Conservation (phyloP, 2,113 vertebrate genomes). For the Mustelus asterias region DNA sequence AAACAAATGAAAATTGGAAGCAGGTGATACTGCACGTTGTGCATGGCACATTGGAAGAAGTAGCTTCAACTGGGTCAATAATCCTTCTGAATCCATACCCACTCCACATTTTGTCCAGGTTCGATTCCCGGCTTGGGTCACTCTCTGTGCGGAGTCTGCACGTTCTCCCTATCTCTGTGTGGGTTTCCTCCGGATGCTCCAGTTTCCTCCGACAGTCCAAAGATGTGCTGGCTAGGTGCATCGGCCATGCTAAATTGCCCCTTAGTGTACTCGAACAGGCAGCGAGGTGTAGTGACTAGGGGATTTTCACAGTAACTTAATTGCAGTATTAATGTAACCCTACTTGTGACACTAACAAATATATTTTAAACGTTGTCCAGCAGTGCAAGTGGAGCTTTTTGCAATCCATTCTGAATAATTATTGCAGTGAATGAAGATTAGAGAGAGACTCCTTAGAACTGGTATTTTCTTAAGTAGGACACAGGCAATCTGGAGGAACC, state of each 20-base stretch:
- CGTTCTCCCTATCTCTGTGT: no score
- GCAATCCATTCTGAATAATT: background rate
- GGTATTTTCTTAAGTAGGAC: background rate
- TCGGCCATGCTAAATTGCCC: no score
- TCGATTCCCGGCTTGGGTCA: no score
- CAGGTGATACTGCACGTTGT: background rate
- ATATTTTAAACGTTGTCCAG: background rate
- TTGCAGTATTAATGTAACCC: no score
- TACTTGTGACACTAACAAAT: no score
- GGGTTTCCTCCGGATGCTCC: no score
- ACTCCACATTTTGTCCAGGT: background rate
- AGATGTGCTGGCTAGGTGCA: no score
- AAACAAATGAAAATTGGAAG: background rate
- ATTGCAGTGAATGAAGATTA: background rate
- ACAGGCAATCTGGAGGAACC: background rate
- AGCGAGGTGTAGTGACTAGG: no score
- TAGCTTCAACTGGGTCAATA: background rate
- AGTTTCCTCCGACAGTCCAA: no score
- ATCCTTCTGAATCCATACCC: background rate
- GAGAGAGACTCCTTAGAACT: background rate
- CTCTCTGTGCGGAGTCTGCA: no score
- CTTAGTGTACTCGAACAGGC: no score
- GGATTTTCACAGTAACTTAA: no score
- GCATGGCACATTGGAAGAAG: background rate
- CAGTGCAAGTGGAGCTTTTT: background rate